phyloP scores from a whole-genome alignment of 2,113 vertebrate genomes.

The Coryphaenoides rupestris region DNA sequence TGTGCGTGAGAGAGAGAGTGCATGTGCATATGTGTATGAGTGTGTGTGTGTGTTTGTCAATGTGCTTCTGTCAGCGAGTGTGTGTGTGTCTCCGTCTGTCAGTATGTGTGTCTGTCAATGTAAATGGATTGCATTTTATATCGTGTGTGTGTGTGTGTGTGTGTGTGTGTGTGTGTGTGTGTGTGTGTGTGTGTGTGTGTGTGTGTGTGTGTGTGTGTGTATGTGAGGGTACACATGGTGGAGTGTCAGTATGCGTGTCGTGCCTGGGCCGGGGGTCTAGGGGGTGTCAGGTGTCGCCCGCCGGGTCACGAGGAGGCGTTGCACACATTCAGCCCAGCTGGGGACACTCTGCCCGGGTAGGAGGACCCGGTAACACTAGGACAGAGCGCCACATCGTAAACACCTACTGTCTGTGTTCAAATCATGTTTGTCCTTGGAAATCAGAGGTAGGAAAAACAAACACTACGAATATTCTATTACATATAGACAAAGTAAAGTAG shows the following conservation, averaged over 20 bases:
- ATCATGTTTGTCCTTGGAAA: too few species aligned
- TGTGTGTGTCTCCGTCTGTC: too few species aligned
- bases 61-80: too few species aligned
- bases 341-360: not conserved
- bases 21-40: not conserved
- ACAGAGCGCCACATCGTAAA: too few species aligned
- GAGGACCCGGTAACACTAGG: not conserved
- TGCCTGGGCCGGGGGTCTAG: conserved; percentile 41
- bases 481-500: too few species aligned
- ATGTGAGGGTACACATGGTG: conserved; percentile 19
- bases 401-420: too few species aligned
- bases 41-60: conserved; percentile 9
- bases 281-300: conserved; percentile 48
- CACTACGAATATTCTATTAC: too few species aligned
- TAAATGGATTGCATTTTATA: too few species aligned
- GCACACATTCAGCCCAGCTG: conserved; percentile 30
- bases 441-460: too few species aligned
- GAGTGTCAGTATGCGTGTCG: conserved; percentile 45
- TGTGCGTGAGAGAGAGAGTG: not conserved
- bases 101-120: too few species aligned
- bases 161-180: too few species aligned
- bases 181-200: not conserved
- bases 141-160: not conserved
- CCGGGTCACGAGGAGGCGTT: conserved; percentile 44
- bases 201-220: conserved; percentile 9